These are phyloP conservation scores for Chloroclysta siterata DNA, from an alignment of 2,888 invertebrate species.

Conservation along the genomic window DNA sequence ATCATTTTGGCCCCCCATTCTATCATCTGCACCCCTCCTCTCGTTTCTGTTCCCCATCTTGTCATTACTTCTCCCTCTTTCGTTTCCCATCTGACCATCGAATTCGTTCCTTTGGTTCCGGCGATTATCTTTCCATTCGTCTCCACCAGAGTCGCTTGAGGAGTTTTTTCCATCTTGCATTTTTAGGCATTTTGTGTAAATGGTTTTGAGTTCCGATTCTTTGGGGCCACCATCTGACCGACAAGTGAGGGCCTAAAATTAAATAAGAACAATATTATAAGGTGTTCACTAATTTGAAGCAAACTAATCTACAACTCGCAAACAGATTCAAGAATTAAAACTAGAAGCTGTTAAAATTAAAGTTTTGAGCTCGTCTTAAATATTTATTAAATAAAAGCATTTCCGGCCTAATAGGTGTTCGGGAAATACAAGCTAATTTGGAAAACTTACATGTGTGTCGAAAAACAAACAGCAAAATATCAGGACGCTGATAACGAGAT, in stretches of 20 bases:
- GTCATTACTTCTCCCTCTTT: conserved; percentile 43
- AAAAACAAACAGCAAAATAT: conserved; percentile 54
- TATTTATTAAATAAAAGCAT: no score
- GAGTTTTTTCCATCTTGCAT: conserved; percentile 67
- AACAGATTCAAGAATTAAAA: no score
- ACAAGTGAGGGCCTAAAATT: conserved; percentile 77
- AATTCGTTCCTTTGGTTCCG: conserved; percentile 54
- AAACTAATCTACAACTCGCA: no score
- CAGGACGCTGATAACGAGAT: conserved; percentile 50
- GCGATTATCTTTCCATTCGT: conserved; percentile 61
- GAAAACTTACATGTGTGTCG: conserved; percentile 59
- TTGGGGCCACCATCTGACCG: conserved; percentile 85
- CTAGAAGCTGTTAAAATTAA: no score
- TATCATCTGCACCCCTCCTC: conserved; percentile 46
- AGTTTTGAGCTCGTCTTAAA: no score
- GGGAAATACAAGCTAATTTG: neutral
- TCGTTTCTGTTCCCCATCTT: conserved; percentile 47
- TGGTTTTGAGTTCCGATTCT: conserved; percentile 83
- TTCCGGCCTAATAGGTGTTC: no score
- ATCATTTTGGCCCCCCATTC: conserved; percentile 21
- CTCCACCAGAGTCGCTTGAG: conserved; percentile 50
- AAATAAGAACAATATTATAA: neutral
- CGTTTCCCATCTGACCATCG: conserved; percentile 47
- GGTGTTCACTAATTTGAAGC: no score
- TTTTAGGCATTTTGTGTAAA: conserved; percentile 84